Percentiles rank a stretch among this genome's conserved stretches.
Conservation (phyloP, 37 sponge, comb jelly and placozoan species). For the Aphrocallistes beatrix region DNA sequence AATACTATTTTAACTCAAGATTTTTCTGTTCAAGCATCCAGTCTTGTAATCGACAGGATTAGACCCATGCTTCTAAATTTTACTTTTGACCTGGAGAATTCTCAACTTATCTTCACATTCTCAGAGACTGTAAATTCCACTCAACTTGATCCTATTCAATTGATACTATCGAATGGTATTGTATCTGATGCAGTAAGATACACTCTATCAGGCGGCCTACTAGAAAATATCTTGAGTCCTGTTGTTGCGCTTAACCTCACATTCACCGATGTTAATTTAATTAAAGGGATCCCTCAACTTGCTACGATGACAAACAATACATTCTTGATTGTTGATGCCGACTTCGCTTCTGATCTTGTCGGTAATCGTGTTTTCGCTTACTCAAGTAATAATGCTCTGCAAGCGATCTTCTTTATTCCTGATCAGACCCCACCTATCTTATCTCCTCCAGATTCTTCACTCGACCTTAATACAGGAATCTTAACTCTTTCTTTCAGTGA, state of each 20-base stretch:
- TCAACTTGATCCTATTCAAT: slow-evolving; percentile 23
- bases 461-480: slow-evolving; percentile 49
- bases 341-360: slow-evolving; percentile 28
- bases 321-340: slow-evolving; percentile 30
- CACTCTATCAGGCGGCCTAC: slow-evolving; percentile 44
- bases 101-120: slow-evolving; percentile 48
- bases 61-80: slow-evolving; percentile 35
- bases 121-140: slow-evolving; percentile 59
- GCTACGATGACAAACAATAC: slow-evolving; percentile 50
- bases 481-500: slow-evolving; percentile 55
- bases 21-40: slow-evolving; percentile 22
- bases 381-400: neutral
- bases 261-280: slow-evolving; percentile 41
- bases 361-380: slow-evolving; percentile 27
- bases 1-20: slow-evolving; percentile 25
- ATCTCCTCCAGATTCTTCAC: slow-evolving; percentile 15
- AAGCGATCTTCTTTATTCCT: slow-evolving; percentile 20
- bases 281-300: slow-evolving; percentile 46
- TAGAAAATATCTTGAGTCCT: slow-evolving; percentile 23
- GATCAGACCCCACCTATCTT: slow-evolving; percentile 40
- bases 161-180: slow-evolving; percentile 16
- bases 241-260: slow-evolving; percentile 38
- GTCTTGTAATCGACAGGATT: slow-evolving; percentile 28
- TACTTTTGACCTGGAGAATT: slow-evolving; percentile 38
- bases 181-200: slow-evolving; percentile 22